Evolutionary conservation across 1,140 invertebrate species (phyloP).

Genomic region (Drosophila biarmipes): DNA sequence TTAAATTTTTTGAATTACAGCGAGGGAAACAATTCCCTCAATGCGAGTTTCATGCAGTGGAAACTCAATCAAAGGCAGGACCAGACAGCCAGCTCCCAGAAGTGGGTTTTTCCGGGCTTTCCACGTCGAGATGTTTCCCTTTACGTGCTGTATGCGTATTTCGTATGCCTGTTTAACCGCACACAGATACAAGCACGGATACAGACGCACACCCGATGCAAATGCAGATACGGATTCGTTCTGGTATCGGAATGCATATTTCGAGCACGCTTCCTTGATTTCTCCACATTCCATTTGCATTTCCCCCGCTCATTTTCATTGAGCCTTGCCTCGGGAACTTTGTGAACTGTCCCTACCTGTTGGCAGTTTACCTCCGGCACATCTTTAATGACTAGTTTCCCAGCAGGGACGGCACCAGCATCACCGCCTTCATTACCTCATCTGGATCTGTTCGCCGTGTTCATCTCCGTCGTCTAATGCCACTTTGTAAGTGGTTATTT

Average conservation of each 20-base stretch:
- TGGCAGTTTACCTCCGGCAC: constrained; percentile 22
- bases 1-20: constrained; percentile 43
- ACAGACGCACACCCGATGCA: constrained; percentile 12
- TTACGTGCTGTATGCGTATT: constrained; percentile 30
- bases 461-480: constrained; percentile 36
- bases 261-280: constrained; percentile 53
- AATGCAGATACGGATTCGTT: constrained; percentile 9
- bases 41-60: constrained; percentile 63
- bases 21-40: constrained; percentile 56
- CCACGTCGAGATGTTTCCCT: constrained; percentile 9
- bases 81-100: constrained; percentile 18
- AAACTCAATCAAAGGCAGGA: constrained; percentile 47
- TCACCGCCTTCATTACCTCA: constrained; percentile 48
- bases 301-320: constrained; percentile 2
- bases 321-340: constrained; percentile 5
- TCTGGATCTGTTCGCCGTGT: constrained; percentile 33
- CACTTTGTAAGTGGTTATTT: constrained; percentile 81
- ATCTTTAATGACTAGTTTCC: constrained; percentile 65
- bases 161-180: constrained; percentile 50
- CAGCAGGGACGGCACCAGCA: constrained; percentile 24
- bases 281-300: constrained; percentile 23
- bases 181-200: constrained; percentile 30
- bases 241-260: constrained; percentile 29
- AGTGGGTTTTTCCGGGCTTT: constrained; percentile 28
- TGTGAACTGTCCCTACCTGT: constrained; percentile 36